phyloP scores from a whole-genome alignment of 2,113 vertebrate genomes.

The Malurus cyaneus region DNA sequence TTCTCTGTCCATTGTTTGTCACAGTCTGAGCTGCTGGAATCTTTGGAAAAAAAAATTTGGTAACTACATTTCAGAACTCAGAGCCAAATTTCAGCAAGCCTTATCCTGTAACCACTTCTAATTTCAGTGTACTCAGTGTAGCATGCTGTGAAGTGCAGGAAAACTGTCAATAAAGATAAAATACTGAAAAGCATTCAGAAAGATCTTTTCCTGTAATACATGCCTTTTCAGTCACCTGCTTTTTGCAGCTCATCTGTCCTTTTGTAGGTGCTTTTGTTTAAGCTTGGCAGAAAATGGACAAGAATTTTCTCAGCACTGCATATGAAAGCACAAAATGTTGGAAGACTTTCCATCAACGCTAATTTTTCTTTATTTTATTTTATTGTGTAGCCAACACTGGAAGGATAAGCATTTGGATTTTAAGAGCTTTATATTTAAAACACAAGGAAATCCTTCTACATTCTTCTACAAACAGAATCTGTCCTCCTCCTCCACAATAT shows the following conservation, averaged over 20 bases:
- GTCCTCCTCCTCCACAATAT: rapidly evolving
- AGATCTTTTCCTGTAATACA: not conserved
- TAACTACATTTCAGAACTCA: not conserved
- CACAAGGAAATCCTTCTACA: not conserved
- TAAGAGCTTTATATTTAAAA: not conserved
- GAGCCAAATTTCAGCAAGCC: not conserved
- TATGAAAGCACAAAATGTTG: not conserved
- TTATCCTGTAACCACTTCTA: not conserved
- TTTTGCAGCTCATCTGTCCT: not conserved
- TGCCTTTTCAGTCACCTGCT: not conserved
- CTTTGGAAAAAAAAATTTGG: not conserved
- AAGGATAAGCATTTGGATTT: not conserved
- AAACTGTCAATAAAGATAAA: not conserved
- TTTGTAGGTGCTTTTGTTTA: not conserved
- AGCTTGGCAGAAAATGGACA: not conserved
- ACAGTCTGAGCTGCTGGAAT: not conserved
- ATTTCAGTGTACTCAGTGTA: not conserved
- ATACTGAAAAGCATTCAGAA: not conserved
- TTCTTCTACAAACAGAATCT: not conserved
- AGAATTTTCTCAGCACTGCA: not conserved
- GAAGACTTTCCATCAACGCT: not conserved
- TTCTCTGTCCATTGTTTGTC: not conserved
- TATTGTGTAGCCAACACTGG: not conserved
- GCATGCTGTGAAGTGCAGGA: not conserved
- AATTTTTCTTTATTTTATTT: not conserved